Evolutionary conservation across 2,888 invertebrate genomes (phyloP), one percentile per base, ranked within the genome.

Genomic region (Alsophila aescularia): DNA sequence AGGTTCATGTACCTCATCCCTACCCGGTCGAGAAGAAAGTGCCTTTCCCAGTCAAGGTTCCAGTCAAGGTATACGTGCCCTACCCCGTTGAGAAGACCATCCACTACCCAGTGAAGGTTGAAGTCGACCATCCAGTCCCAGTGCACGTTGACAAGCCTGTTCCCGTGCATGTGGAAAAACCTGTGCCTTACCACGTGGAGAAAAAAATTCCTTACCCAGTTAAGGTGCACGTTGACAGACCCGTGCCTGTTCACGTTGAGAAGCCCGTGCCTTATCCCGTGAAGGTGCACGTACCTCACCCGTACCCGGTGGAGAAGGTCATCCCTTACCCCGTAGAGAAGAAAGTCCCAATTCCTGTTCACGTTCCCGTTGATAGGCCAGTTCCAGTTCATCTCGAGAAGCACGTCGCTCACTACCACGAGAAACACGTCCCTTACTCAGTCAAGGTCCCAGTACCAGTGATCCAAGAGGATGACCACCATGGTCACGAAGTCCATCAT

Each of bases 231-330:
- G 92, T 93, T 29, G 94, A 95, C 39, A 93, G 94, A 72, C 96
- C 94, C 35, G 93, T 95, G 4, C 95, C 95, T 6, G 95, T 95
- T 12, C 95, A 95, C 59, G 96, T 96, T 1, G 96, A 96, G 60
- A 96, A 96, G 77, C 95, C 95, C 32, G 95, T 96, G 63, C 96
- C 96, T 21, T 94, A 94, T 69, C 93, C 92, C 42, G 95, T 96
- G 5, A 96, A 96, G 76, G 95, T 96, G 18, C 95, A 93, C 8
- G 93, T 94, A 31, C 95, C 95, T 12, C 93, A 93, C 7, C 95
- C 95, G 16, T 95, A 95, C 79, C 94, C 94, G 14, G 94, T 95
- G 0, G 93, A 94, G 70, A 94, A 94, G 73, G 90, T 94, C 31
- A 91, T 95, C 32, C 94, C 94, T 0, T 93, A 93, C 74, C 93